These are phyloP conservation scores for Cladopsammia gracilis DNA, from an alignment of 64 coral and sea anemone species.

Conservation along the genomic window DNA sequence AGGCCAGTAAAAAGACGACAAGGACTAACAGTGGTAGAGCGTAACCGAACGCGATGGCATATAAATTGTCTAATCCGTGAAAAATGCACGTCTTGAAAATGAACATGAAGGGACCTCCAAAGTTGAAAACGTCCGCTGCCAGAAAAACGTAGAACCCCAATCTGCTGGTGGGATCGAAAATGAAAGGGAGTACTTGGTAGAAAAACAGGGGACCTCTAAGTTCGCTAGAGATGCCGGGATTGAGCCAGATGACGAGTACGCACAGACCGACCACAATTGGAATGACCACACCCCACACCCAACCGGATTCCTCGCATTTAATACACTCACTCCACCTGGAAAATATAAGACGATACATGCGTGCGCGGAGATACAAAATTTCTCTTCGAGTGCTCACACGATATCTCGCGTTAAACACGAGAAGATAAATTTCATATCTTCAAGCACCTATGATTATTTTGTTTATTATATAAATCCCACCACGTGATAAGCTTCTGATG, in stretches of 20 bases:
- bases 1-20: conserved; percentile 52
- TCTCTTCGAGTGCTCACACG: too few relatives aligned
- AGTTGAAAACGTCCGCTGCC: conserved; percentile 71
- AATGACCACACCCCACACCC: conserved; percentile 66
- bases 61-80: conserved; percentile 41
- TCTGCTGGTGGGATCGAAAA: conserved; percentile 59
- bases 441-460: too few relatives aligned
- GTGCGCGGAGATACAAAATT: too few relatives aligned
- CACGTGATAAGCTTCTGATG: too few relatives aligned
- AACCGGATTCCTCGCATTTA: conserved; percentile 42
- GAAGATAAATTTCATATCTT: too few relatives aligned
- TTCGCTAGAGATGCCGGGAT: conserved; percentile 74
- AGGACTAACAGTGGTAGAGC: conserved; percentile 46
- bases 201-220: conserved; percentile 79
- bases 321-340: conserved; percentile 2
- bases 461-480: too few relatives aligned
- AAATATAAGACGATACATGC: background rate
- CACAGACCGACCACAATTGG: conserved; percentile 59
- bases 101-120: conserved; percentile 70
- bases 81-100: conserved; percentile 53
- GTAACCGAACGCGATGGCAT: conserved; percentile 53
- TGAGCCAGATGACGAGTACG: conserved; percentile 73
- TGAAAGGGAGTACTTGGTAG: conserved; percentile 79
- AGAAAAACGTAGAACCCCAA: conserved; percentile 55
- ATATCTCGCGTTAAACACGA: too few relatives aligned